These are phyloP conservation scores for Amphipoea lucens DNA, from an alignment of 2,888 invertebrate genomes.

Conservation along the genomic window DNA sequence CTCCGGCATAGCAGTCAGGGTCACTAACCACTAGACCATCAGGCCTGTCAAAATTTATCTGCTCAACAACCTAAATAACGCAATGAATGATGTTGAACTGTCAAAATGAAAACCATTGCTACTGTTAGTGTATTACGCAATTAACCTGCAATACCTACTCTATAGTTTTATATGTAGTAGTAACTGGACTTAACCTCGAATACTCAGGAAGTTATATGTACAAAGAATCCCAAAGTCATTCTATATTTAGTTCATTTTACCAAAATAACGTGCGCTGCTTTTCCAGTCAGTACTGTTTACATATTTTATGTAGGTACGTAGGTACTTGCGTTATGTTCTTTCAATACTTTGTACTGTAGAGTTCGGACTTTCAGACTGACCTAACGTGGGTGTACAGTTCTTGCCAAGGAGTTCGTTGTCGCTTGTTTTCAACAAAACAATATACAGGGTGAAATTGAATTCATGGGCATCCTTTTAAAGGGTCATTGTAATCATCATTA, in stretches of 20 bases:
- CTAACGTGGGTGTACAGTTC: neutral
- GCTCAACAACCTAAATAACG: neutral
- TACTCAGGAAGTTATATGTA: constrained; percentile 40
- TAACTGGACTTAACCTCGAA: constrained; percentile 35
- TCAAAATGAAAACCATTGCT: neutral
- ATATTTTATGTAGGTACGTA: constrained; percentile 17
- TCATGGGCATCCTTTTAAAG: too few relatives aligned
- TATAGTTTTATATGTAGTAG: neutral
- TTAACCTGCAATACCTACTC: neutral
- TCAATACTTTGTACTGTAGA: neutral
- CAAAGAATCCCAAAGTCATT: constrained; percentile 55
- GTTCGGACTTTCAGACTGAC: neutral
- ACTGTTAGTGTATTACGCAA: neutral
- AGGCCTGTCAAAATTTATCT: too few relatives aligned
- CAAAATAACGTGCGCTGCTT: constrained; percentile 49
- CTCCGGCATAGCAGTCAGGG: too few relatives aligned
- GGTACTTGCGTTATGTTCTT: constrained; percentile 3
- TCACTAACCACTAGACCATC: too few relatives aligned
- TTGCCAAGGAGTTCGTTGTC: neutral
- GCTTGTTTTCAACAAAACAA: neutral
- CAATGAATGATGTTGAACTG: neutral
- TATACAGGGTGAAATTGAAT: neutral
- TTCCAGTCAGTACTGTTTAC: constrained; percentile 21
- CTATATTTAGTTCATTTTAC: constrained; percentile 55
- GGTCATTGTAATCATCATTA: too few relatives aligned